These are phyloP conservation scores for Amphimedon queenslandica DNA, from an alignment of 37 sponge, comb jelly and placozoan genomes.

Conservation along the genomic window DNA sequence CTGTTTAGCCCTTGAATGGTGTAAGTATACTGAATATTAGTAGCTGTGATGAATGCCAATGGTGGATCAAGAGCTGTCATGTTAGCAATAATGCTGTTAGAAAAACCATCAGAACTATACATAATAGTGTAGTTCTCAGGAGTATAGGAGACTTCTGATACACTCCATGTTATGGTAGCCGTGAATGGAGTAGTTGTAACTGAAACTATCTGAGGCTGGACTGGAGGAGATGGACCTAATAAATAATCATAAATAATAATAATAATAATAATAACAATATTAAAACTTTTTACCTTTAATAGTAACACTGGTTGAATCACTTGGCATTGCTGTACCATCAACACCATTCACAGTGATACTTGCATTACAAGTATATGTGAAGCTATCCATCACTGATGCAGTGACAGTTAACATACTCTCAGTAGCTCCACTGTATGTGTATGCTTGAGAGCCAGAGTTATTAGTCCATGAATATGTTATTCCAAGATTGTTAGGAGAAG, in stretches of 20 bases:
- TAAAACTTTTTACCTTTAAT: background rate
- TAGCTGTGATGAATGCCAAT: slow-evolving; percentile 3
- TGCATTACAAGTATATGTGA: background rate
- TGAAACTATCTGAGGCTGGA: background rate
- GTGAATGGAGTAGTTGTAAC: background rate
- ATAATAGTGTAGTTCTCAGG: slow-evolving; percentile 42
- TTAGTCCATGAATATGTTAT: background rate
- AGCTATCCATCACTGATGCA: background rate
- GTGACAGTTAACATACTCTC: background rate
- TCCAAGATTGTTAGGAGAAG: background rate
- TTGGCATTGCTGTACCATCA: background rate
- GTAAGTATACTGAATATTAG: background rate
- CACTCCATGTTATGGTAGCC: slow-evolving; percentile 35
- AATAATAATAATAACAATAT: background rate
- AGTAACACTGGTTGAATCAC: background rate
- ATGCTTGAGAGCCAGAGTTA: background rate
- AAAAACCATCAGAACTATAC: slow-evolving; percentile 13
- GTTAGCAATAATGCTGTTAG: background rate
- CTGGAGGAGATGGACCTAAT: slow-evolving; percentile 23
- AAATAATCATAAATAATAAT: background rate
- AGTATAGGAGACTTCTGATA: slow-evolving; percentile 28
- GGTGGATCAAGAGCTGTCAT: background rate
- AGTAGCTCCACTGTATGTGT: background rate
- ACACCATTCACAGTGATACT: background rate
- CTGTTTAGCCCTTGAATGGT: slow-evolving; percentile 28